These are phyloP conservation scores for Bradypus variegatus DNA, from an alignment of 2,797 vertebrate genomes.

Conservation along the genomic window DNA sequence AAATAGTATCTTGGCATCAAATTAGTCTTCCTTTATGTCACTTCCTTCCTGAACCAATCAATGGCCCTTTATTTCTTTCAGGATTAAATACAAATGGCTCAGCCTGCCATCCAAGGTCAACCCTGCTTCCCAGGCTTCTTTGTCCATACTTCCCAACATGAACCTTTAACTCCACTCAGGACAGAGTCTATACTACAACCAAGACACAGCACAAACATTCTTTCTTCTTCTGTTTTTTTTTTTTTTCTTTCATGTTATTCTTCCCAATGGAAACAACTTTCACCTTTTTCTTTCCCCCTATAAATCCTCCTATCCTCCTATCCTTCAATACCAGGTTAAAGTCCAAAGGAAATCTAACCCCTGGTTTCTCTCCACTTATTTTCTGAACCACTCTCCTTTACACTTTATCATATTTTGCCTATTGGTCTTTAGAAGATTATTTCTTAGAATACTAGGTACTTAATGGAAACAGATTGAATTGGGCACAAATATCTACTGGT, in stretches of 20 bases:
- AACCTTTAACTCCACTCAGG: conserved; percentile 35
- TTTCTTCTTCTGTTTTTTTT: not conserved
- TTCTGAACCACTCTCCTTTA: not conserved
- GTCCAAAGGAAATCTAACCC: not conserved
- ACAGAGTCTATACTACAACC: not conserved
- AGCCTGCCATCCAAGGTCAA: conserved; percentile 42
- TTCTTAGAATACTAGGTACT: not conserved
- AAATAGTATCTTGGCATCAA: conserved; percentile 41
- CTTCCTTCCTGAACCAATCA: conserved; percentile 59
- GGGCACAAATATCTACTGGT: not conserved
- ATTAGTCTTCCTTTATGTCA: conserved; percentile 53
- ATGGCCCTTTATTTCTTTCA: conserved; percentile 58
- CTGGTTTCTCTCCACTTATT: not conserved
- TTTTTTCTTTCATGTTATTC: not conserved
- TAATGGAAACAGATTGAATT: not conserved
- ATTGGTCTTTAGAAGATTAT: not conserved
- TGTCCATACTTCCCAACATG: conserved; percentile 29
- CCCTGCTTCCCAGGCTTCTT: conserved; percentile 22
- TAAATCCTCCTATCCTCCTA: not conserved
- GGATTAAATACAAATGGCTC: conserved; percentile 47
- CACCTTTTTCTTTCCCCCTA: not conserved
- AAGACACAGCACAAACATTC: not conserved
- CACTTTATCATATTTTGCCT: not conserved
- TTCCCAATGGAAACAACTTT: not conserved
- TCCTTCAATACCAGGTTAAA: not conserved